Evolutionary conservation across 2,113 vertebrate species (phyloP).

Genomic region (Paraplagusia blochii): DNA sequence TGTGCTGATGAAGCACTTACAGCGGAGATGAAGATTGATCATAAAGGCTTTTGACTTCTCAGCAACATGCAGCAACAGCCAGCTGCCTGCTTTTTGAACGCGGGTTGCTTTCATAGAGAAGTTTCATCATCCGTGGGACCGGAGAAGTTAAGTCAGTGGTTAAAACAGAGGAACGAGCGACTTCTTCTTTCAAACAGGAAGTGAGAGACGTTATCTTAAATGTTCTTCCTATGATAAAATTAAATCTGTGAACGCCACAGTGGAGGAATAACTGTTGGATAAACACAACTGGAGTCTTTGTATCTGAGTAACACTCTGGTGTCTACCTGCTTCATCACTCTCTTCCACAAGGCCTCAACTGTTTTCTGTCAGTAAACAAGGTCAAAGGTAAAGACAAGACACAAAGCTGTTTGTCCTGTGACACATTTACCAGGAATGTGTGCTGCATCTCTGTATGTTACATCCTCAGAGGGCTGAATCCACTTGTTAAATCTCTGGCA

Average conservation of each 20-base stretch:
- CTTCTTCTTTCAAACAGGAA: conserved; percentile 62
- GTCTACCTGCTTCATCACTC: conserved; percentile 11
- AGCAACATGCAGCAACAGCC: conserved; percentile 2
- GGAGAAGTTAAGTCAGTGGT: neutral
- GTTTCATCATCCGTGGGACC: neutral
- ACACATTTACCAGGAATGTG: conserved; percentile 33
- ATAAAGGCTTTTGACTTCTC: conserved; percentile 7
- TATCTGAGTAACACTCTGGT: neutral
- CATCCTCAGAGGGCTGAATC: conserved; percentile 7
- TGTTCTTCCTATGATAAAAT: conserved; percentile 22
- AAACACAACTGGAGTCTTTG: neutral
- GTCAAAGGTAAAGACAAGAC: conserved; percentile 31
- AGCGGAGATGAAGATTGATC: conserved; percentile 16
- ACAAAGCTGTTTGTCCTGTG: conserved; percentile 25
- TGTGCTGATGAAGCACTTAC: conserved; percentile 16
- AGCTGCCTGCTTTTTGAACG: neutral
- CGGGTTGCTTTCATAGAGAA: neutral
- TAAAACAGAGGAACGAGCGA: conserved; percentile 35
- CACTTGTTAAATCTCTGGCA: neutral
- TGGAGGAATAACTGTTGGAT: neutral
- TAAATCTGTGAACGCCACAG: neutral
- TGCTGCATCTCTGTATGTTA: conserved; percentile 10
- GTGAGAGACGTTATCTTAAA: conserved; percentile 10
- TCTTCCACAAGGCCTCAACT: conserved; percentile 11
- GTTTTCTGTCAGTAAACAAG: conserved; percentile 41